Conservation (phyloP, 2,797 vertebrate species). For the Apogon hyalosoma region DNA sequence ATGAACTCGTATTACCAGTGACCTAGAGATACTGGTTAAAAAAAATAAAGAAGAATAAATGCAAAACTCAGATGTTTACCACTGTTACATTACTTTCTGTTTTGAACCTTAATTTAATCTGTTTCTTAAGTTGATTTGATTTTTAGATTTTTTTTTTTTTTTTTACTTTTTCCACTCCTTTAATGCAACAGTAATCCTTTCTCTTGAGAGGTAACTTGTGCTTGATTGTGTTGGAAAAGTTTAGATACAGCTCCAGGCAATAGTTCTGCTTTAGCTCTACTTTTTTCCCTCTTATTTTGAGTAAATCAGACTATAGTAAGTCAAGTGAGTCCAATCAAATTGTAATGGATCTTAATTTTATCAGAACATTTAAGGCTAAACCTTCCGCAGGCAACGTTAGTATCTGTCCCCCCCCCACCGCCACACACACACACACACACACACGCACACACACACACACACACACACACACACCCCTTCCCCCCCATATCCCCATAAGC, state of each 20-base stretch:
- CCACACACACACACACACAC: too few species aligned
- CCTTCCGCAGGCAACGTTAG: constrained; percentile 22
- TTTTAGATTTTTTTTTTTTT: constrained; percentile 11
- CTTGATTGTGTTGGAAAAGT: constrained; percentile 42
- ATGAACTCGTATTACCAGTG: too few species aligned
- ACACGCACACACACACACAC: too few species aligned
- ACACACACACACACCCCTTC: background rate
- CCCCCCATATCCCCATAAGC: constrained; percentile 19
- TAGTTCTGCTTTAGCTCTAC: background rate
- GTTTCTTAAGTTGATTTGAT: constrained; percentile 2
- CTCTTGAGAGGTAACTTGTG: constrained; percentile 34
- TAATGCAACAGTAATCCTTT: constrained; percentile 2
- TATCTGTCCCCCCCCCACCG: too few species aligned
- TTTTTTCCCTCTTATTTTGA: constrained; percentile 6
- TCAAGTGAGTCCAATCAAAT: constrained; percentile 61
- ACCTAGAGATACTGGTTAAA: too few species aligned
- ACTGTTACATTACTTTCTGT: too few species aligned
- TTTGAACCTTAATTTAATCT: background rate
- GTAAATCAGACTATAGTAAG: constrained; percentile 23
- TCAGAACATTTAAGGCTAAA: constrained; percentile 53
- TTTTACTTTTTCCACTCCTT: background rate
- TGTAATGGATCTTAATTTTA: constrained; percentile 57
- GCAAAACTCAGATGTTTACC: too few species aligned
- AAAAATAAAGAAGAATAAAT: too few species aligned
- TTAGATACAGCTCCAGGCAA: constrained; percentile 46